Percentiles rank a stretch among this genome's conserved stretches.
These are phyloP conservation scores for Elysia crispata DNA, from an alignment of 2,888 invertebrate genomes.

Conservation along the genomic window DNA sequence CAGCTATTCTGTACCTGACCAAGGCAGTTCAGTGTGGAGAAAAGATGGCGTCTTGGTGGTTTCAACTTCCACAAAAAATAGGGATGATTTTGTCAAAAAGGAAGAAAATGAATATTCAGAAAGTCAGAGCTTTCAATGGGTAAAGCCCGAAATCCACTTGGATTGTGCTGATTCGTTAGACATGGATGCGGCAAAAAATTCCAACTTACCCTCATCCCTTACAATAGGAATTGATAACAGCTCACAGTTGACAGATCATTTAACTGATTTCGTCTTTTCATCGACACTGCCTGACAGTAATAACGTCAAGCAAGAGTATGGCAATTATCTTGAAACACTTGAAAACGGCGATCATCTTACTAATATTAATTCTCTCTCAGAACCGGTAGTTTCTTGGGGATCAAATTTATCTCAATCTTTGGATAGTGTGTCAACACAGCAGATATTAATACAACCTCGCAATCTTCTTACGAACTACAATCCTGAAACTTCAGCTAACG, in stretches of 20 bases:
- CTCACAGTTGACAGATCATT: slow-evolving; percentile 46
- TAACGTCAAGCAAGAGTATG: slow-evolving; percentile 19
- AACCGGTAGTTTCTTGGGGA: slow-evolving; percentile 17
- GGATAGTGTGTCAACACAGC: too few relatives aligned
- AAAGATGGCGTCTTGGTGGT: too few relatives aligned
- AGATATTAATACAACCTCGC: too few relatives aligned
- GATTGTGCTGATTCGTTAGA: slow-evolving; percentile 25
- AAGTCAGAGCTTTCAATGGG: slow-evolving; percentile 26
- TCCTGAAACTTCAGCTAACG: too few relatives aligned
- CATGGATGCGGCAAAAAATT: background rate
- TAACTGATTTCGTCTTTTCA: slow-evolving; percentile 47
- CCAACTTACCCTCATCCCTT: background rate
- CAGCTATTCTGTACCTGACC: too few relatives aligned
- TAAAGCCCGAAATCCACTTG: slow-evolving; percentile 6
- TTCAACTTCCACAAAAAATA: background rate
- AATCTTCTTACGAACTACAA: too few relatives aligned
- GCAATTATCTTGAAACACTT: slow-evolving; percentile 35
- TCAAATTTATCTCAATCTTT: too few relatives aligned
- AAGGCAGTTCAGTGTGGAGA: too few relatives aligned
- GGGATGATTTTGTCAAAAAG: background rate
- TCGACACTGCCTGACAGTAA: slow-evolving; percentile 17
- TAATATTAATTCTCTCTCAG: background rate
- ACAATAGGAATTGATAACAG: background rate
- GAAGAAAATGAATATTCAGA: slow-evolving; percentile 38
- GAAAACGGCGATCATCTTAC: slow-evolving; percentile 29